phyloP scores from a whole-genome alignment of 2,888 invertebrate species.

The Tuta absoluta region DNA sequence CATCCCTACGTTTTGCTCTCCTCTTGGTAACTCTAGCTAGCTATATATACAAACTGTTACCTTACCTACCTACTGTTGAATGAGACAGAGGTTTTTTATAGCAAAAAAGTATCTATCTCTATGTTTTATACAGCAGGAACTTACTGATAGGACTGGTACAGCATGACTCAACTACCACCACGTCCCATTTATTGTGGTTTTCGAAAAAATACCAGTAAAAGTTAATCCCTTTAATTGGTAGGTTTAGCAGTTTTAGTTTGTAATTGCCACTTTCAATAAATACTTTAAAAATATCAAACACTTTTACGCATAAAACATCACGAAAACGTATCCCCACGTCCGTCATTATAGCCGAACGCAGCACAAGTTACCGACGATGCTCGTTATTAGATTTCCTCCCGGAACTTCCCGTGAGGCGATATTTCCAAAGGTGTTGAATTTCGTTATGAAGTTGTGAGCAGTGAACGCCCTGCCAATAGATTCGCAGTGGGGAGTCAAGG shows the following conservation, averaged over 20 bases:
- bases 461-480: conserved; percentile 38
- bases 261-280: too few species aligned
- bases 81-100: too few species aligned
- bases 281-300: not conserved
- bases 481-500: conserved; percentile 38
- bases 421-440: conserved; percentile 26
- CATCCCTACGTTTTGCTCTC: not conserved
- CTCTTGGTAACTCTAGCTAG: not conserved
- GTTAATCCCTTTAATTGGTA: too few species aligned
- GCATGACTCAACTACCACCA: too few species aligned
- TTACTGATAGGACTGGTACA: too few species aligned
- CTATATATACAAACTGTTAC: not conserved
- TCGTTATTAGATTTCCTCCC: conserved; percentile 15
- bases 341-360: not conserved
- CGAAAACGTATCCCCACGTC: not conserved
- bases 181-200: too few species aligned
- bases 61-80: not conserved
- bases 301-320: not conserved
- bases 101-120: too few species aligned
- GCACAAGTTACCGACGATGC: conserved; percentile 14
- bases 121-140: too few species aligned
- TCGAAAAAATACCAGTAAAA: too few species aligned
- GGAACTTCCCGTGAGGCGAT: conserved; percentile 12
- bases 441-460: conserved; percentile 32
- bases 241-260: too few species aligned